Evolutionary conservation across 2,888 invertebrate species (phyloP).

Genomic region (Lycia hirtaria): DNA sequence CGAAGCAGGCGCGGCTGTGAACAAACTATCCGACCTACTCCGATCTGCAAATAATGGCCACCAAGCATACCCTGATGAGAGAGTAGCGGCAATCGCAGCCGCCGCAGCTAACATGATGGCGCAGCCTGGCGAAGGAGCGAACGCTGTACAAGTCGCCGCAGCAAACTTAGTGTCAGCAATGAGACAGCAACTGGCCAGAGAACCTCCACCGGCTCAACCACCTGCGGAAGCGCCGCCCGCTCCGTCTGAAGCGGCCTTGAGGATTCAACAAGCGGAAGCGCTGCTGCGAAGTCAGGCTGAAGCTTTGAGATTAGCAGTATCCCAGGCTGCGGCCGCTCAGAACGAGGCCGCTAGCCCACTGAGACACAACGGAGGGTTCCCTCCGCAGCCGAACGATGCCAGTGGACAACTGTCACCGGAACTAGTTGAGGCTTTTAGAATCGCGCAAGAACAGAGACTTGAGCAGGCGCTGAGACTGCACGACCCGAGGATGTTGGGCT

Average conservation of each 20-base stretch:
- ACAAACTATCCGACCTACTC: slow-evolving; percentile 85
- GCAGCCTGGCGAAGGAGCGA: slow-evolving; percentile 86
- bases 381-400: slow-evolving; percentile 71
- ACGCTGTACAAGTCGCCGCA: slow-evolving; percentile 89
- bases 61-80: slow-evolving; percentile 87
- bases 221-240: slow-evolving; percentile 92
- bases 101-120: slow-evolving; percentile 87
- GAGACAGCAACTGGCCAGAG: slow-evolving; percentile 85
- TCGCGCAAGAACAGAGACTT: slow-evolving; percentile 91
- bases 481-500: slow-evolving; percentile 92
- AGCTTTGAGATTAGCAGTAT: slow-evolving; percentile 92
- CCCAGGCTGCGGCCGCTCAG: slow-evolving; percentile 87
- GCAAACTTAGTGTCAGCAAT: slow-evolving; percentile 92
- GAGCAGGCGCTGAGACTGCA: slow-evolving; percentile 94
- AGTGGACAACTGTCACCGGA: slow-evolving; percentile 88
- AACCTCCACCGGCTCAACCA: slow-evolving; percentile 87
- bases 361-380: slow-evolving; percentile 79
- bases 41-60: slow-evolving; percentile 88
- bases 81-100: slow-evolving; percentile 90
- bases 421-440: slow-evolving; percentile 88
- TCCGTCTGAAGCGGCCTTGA: slow-evolving; percentile 90
- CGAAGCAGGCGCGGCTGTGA: slow-evolving; percentile 88
- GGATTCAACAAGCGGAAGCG: slow-evolving; percentile 93
- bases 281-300: slow-evolving; percentile 94
- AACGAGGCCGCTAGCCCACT: slow-evolving; percentile 72